Evolutionary conservation across 2,113 vertebrate genomes (phyloP), one percentile per base, ranked within the genome.

Genomic region (Polypterus senegalus): DNA sequence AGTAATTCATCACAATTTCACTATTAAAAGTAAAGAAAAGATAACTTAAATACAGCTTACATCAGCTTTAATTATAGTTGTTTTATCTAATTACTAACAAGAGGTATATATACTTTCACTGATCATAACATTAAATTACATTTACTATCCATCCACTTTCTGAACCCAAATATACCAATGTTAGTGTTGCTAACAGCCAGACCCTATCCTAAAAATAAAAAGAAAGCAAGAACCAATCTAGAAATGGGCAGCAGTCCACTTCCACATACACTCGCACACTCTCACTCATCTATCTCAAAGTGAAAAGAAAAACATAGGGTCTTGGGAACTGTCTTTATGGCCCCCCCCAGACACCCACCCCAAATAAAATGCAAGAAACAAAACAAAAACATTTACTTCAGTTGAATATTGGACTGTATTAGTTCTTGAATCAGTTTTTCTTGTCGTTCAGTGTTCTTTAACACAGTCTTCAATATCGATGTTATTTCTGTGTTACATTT

Each of bases 361-460:
- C 11, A 61, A 3, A 9, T 43, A 4, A 27, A 44, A 45, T 4
- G 48, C 6, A 7, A 43, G 9, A 10, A 4, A 45, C 44, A 52
- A 9, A n/a, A 54, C 6, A 54, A 7, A 47, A 8, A 43, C 0
- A 57, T 75, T 86, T 77, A 95, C 92, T 90, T 91, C 48, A 95
- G 84, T 27, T 72, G 77, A 46, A 63, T 86, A 77, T 94, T 94
- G 9, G 77, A 72, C 69, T 88, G 79, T 70, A 92, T 79, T 46
- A 96, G 85, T 60, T 90, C 89, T 69, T 82, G 86, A 65, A 91
- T 87, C 48, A 94, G 67, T 4, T 72, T 81, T 69, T 91, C 88
- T 59, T 91, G 85, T 48, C 86, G 76, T 46, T 88, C 83, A 0
- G 82, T 89, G 68, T 94, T 89, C 8, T 83, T 80, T 63, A 93